phyloP scores from a whole-genome alignment of 2,888 invertebrate species.

The Pantelozetes paolii region DNA sequence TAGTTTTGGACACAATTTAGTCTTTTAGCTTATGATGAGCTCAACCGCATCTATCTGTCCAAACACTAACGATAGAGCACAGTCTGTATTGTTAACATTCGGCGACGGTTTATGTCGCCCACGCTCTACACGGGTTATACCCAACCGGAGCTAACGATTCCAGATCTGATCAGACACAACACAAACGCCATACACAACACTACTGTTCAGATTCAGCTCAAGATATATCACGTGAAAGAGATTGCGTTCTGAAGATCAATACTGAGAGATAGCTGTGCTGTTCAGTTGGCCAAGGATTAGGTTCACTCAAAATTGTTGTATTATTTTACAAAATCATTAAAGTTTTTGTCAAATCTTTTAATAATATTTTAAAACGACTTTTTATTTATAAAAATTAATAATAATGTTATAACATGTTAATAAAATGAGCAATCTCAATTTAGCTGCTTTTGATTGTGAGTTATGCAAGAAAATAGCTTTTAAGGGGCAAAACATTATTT shows the following conservation, averaged over 20 bases:
- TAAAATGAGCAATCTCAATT: neutral
- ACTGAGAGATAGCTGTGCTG: neutral
- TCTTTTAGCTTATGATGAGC: neutral
- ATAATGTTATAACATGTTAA: neutral
- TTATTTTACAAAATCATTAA: too few species aligned
- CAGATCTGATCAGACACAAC: slow-evolving; percentile 27
- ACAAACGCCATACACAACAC: neutral
- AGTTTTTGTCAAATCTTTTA: too few species aligned
- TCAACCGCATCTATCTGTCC: neutral
- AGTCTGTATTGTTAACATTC: neutral
- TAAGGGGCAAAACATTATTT: slow-evolving; percentile 19
- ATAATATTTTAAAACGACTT: too few species aligned
- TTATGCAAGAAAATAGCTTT: slow-evolving; percentile 18
- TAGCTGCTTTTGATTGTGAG: neutral
- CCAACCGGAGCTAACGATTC: slow-evolving; percentile 15
- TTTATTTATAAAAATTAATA: neutral
- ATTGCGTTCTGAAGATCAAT: slow-evolving; percentile 12
- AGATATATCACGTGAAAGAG: slow-evolving; percentile 22
- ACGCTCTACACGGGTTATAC: slow-evolving; percentile 9
- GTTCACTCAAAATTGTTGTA: neutral
- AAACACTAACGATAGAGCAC: neutral
- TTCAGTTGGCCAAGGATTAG: neutral
- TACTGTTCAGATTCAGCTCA: neutral
- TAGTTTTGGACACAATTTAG: neutral
- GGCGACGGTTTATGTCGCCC: slow-evolving; percentile 1